These are phyloP conservation scores for Chaenogobius annularis DNA, from an alignment of 2,113 vertebrate genomes.

Conservation along the genomic window DNA sequence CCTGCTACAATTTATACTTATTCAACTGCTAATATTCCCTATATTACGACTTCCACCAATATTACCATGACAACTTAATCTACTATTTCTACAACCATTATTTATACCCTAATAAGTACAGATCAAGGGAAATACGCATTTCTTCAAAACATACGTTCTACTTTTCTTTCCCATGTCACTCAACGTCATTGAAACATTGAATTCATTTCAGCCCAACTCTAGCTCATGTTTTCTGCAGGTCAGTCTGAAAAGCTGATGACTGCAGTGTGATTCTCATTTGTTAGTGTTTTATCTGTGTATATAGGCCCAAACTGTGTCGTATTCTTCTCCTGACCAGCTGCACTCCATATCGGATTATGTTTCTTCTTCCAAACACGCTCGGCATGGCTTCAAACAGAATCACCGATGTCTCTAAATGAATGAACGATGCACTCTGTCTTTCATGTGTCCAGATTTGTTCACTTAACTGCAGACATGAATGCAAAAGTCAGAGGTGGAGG, in stretches of 20 bases:
- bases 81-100: too few relatives aligned
- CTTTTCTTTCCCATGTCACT: not conserved
- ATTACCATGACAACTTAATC: too few relatives aligned
- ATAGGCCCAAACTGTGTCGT: constrained; percentile 41
- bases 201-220: not conserved
- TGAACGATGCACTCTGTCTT: constrained; percentile 57
- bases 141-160: not conserved
- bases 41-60: too few relatives aligned
- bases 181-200: not conserved
- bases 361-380: constrained; percentile 60
- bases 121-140: too few relatives aligned
- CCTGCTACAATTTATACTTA: too few relatives aligned
- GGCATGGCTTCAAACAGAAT: constrained; percentile 71
- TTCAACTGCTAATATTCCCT: too few relatives aligned
- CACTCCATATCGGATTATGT: constrained; percentile 69
- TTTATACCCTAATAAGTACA: too few relatives aligned
- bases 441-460: constrained; percentile 36
- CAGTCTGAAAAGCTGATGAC: constrained; percentile 29
- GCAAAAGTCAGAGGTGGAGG: not conserved
- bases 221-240: constrained; percentile 24
- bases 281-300: constrained; percentile 53
- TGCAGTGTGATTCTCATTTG: constrained; percentile 53
- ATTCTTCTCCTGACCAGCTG: constrained; percentile 71
- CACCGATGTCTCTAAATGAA: constrained; percentile 65
- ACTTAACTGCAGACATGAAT: constrained; percentile 22